phyloP scores from a whole-genome alignment of 2,797 vertebrate genomes.

The Sebastiscus albofasciatus region DNA sequence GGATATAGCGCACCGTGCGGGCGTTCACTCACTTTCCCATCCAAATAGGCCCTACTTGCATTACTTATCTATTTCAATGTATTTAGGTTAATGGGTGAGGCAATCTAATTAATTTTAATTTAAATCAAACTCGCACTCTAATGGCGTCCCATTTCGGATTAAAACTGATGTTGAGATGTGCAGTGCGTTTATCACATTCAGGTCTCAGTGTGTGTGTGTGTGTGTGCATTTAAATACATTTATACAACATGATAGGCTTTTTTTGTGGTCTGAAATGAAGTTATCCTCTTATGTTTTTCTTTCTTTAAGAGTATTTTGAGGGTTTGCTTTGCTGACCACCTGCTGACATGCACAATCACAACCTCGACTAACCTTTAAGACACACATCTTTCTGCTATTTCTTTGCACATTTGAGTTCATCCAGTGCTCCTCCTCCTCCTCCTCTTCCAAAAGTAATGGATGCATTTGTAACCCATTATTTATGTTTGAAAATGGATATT shows the following conservation, averaged over 20 bases:
- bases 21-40: conserved; percentile 71
- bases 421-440: conserved; percentile 4
- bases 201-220: conserved; percentile 38
- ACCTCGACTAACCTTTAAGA: conserved; percentile 79
- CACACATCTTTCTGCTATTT: conserved; percentile 64
- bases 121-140: conserved; percentile 80
- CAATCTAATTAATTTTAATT: conserved; percentile 84
- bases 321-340: conserved; percentile 58
- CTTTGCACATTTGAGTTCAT: conserved; percentile 53
- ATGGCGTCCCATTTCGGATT: conserved; percentile 80
- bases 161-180: conserved; percentile 66
- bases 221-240: conserved; percentile 38
- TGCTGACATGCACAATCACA: conserved; percentile 75
- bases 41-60: conserved; percentile 81
- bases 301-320: conserved; percentile 38
- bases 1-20: conserved; percentile 75
- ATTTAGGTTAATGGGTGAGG: conserved; percentile 84
- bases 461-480: conserved; percentile 82
- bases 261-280: conserved; percentile 7
- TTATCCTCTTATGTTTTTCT: conserved; percentile 9
- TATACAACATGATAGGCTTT: conserved; percentile 26
- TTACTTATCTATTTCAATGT: conserved; percentile 83
- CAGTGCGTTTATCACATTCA: conserved; percentile 58
- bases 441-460: conserved; percentile 77
- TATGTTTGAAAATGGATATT: conserved; percentile 88